Percentiles rank a stretch among this genome's conserved stretches.
Evolutionary conservation across 2,113 vertebrate genomes (phyloP).

Genomic region (Cheilinus undulatus): DNA sequence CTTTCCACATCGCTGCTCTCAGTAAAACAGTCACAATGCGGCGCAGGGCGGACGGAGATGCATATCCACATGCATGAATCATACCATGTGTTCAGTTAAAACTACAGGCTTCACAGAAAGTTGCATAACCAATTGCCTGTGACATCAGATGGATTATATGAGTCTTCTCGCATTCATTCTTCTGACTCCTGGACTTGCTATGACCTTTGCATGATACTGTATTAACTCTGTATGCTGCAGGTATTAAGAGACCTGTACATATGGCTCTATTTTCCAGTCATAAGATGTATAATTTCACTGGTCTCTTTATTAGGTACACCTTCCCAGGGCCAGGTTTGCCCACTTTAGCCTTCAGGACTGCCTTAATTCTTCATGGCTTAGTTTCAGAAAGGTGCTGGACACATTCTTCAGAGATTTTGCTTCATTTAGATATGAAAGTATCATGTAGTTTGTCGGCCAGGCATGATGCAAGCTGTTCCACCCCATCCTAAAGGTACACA

Average conservation of each 20-base stretch:
- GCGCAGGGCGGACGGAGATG: slow-evolving; percentile 35
- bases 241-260: not conserved
- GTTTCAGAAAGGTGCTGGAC: no score
- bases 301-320: no score
- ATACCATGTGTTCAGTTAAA: slow-evolving; percentile 36
- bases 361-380: no score
- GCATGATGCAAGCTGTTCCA: no score
- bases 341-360: no score
- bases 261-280: not conserved
- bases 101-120: slow-evolving; percentile 20
- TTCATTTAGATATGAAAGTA: no score
- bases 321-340: no score
- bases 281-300: no score
- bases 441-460: no score
- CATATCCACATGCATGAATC: slow-evolving; percentile 47
- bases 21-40: slow-evolving; percentile 14
- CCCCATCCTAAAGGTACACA: no score
- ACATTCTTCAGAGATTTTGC: no score
- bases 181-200: not conserved
- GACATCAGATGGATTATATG: slow-evolving; percentile 34
- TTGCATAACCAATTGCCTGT: slow-evolving; percentile 54
- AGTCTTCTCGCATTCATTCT: not conserved
- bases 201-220: not conserved
- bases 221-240: not conserved
- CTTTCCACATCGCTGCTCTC: slow-evolving; percentile 67